Percentiles rank a stretch among this genome's conserved stretches.
Conservation (phyloP, 2,797 vertebrate species). For the Mormyrus proboscirostris region DNA sequence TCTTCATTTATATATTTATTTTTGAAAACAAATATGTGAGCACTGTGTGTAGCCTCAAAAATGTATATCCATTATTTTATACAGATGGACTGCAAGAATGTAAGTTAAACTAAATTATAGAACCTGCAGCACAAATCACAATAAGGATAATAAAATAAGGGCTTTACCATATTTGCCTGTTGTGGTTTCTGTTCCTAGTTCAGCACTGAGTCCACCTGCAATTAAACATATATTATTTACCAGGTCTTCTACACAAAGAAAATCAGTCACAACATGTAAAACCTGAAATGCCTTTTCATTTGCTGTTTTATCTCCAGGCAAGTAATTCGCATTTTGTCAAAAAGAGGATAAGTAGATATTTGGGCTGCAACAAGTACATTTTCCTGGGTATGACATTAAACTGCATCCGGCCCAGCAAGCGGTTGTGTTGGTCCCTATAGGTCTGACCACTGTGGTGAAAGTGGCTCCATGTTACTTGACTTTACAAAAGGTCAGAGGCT, state of each 20-base stretch:
- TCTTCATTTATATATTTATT: neutral
- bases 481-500: neutral
- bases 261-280: neutral
- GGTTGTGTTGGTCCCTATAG: neutral
- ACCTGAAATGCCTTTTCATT: neutral
- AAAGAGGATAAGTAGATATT: neutral
- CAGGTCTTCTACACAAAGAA: neutral
- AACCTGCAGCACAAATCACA: conserved; percentile 21
- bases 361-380: neutral
- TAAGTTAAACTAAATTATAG: neutral
- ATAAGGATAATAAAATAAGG: neutral
- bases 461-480: neutral
- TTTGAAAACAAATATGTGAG: neutral
- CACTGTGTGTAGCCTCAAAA: neutral
- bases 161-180: conserved; percentile 31
- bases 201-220: conserved; percentile 25
- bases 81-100: neutral
- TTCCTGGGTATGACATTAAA: neutral
- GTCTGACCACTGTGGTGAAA: neutral
- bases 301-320: neutral
- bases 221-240: neutral
- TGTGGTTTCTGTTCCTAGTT: conserved; percentile 18
- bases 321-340: neutral
- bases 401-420: neutral
- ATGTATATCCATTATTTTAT: neutral